A percentile compares a stretch with the other conserved stretches of the same genome.
phyloP scores from a whole-genome alignment of 2,888 invertebrate species.

The Melanotus villosus region DNA sequence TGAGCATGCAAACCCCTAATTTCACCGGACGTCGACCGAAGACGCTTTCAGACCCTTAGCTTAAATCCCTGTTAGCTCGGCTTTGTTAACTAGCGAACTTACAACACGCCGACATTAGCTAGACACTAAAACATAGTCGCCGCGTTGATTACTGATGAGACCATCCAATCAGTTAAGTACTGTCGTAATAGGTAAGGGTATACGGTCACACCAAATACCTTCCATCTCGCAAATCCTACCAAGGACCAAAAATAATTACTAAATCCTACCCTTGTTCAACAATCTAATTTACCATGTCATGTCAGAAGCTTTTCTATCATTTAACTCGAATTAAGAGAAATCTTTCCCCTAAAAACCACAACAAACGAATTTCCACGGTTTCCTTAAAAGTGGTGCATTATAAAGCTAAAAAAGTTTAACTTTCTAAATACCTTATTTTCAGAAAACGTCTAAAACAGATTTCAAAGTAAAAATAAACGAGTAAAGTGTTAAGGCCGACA shows the following conservation, averaged over 20 bases:
- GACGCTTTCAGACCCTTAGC: constrained; percentile 37
- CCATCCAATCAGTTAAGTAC: constrained; percentile 43
- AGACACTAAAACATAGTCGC: constrained; percentile 47
- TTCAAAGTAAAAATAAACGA: too few relatives aligned
- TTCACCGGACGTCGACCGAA: constrained; percentile 40
- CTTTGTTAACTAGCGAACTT: constrained; percentile 46
- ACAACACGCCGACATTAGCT: constrained; percentile 36
- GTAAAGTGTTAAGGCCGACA: too few relatives aligned
- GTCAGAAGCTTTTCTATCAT: too few relatives aligned
- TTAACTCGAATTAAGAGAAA: too few relatives aligned
- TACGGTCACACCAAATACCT: constrained; percentile 32
- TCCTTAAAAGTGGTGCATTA: too few relatives aligned
- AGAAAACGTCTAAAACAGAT: too few relatives aligned
- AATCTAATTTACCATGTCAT: constrained; percentile 11
- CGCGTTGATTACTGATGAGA: constrained; percentile 51
- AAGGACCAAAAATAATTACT: constrained; percentile 30
- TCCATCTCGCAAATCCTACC: neutral
- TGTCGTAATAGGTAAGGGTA: constrained; percentile 42
- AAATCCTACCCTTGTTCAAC: constrained; percentile 18
- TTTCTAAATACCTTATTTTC: too few relatives aligned
- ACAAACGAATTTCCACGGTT: too few relatives aligned
- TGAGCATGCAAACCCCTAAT: constrained; percentile 35
- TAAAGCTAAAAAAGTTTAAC: too few relatives aligned
- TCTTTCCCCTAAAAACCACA: too few relatives aligned
- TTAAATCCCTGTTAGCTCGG: constrained; percentile 43